These are phyloP conservation scores for Sinocyclocheilus maitianheensis DNA, from an alignment of 2,113 vertebrate species.

Conservation along the genomic window DNA sequence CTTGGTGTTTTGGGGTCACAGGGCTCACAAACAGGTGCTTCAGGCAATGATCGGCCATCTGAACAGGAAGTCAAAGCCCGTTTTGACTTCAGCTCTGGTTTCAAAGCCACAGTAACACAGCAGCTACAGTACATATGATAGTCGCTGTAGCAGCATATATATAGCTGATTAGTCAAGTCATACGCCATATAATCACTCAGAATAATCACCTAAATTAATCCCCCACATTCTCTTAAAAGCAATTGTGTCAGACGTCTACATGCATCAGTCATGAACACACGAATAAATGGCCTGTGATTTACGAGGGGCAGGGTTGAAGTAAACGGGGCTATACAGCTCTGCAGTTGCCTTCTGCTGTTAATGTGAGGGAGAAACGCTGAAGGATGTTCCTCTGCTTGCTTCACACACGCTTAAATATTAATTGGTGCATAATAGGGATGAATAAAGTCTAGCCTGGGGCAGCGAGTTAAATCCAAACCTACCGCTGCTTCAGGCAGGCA, in stretches of 20 bases:
- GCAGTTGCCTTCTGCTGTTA: constrained; percentile 45
- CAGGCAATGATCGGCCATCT: background rate
- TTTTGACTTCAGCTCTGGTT: constrained; percentile 13
- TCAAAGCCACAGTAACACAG: constrained; percentile 24
- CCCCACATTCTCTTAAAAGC: constrained; percentile 63
- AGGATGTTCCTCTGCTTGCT: constrained; percentile 46
- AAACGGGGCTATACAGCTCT: background rate
- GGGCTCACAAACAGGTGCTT: background rate
- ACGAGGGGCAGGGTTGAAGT: background rate
- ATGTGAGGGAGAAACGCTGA: constrained; percentile 36
- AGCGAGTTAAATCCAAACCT: constrained; percentile 48
- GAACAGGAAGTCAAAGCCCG: constrained; percentile 11
- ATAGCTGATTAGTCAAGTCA: background rate
- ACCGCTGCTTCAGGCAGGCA: constrained; percentile 14
- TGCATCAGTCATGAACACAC: background rate
- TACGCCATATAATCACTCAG: constrained; percentile 32
- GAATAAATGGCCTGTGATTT: constrained; percentile 30
- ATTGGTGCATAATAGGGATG: constrained; percentile 51
- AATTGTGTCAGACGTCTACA: constrained; percentile 43
- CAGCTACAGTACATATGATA: background rate
- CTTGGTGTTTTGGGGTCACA: constrained; percentile 26
- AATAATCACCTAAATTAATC: constrained; percentile 58
- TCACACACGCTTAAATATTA: constrained; percentile 50
- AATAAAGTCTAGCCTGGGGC: constrained; percentile 53
- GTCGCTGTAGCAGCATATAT: background rate